These are phyloP conservation scores for Parascotia fuliginaria DNA, from an alignment of 2,888 invertebrate genomes.

Conservation along the genomic window DNA sequence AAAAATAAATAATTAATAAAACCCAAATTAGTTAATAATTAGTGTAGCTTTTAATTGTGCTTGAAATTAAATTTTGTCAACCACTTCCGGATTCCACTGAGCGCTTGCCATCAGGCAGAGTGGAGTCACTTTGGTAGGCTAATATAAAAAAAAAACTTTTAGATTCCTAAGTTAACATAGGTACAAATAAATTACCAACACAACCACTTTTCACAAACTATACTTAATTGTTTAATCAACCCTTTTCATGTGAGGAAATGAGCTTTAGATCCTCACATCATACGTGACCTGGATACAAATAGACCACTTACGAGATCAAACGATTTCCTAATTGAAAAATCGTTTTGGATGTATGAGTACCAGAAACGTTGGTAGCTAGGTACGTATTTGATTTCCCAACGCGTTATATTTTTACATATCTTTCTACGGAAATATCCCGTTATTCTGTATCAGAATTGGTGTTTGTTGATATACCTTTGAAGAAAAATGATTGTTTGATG, in stretches of 20 bases:
- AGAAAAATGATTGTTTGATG: not conserved
- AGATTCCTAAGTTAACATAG: not conserved
- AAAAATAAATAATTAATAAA: no score
- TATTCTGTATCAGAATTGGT: slow-evolving; percentile 1
- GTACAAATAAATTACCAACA: slow-evolving; percentile 6
- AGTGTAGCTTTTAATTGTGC: no score
- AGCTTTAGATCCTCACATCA: slow-evolving; percentile 37
- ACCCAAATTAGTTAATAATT: no score
- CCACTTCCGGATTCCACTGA: no score
- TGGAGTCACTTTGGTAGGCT: no score
- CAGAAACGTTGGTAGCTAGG: slow-evolving; percentile 24
- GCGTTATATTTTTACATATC: slow-evolving; percentile 2
- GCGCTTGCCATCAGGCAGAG: no score
- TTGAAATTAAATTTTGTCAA: no score
- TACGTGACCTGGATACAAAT: slow-evolving; percentile 45
- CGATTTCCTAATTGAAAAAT: slow-evolving; percentile 49
- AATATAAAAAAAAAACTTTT: not conserved
- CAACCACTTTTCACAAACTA: slow-evolving; percentile 30
- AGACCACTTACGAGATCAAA: slow-evolving; percentile 35
- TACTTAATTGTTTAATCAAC: slow-evolving; percentile 40
- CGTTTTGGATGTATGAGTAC: slow-evolving; percentile 39
- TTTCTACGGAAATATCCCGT: not conserved
- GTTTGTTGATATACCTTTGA: slow-evolving; percentile 9
- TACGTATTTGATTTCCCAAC: slow-evolving; percentile 4
- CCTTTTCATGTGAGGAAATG: slow-evolving; percentile 47